These are phyloP conservation scores for Leptonema lineaticorne DNA, from an alignment of 1,140 invertebrate genomes.

Conservation along the genomic window DNA sequence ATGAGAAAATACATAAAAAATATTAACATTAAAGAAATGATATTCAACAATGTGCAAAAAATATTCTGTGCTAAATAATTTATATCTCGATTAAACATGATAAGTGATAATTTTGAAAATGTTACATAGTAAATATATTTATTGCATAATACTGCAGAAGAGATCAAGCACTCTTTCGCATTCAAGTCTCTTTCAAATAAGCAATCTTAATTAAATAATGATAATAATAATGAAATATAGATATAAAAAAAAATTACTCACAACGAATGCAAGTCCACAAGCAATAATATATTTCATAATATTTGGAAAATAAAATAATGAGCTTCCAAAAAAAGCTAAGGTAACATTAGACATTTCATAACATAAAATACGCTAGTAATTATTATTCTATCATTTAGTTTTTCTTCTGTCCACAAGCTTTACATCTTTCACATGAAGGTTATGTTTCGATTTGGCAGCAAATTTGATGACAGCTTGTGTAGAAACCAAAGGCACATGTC, in stretches of 20 bases:
- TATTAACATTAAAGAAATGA: too few relatives aligned
- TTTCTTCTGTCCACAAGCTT: conserved; percentile 66
- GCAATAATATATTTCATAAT: background rate
- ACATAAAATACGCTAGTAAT: background rate
- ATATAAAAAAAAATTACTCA: background rate
- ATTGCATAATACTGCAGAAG: conserved; percentile 23
- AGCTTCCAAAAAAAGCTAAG: background rate
- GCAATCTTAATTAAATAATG: too few relatives aligned
- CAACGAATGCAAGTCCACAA: conserved; percentile 2
- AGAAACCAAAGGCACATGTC: conserved; percentile 74
- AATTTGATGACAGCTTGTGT: conserved; percentile 78
- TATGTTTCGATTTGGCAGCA: conserved; percentile 72
- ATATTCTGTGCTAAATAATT: too few relatives aligned
- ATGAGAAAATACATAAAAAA: too few relatives aligned
- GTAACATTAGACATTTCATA: conserved; percentile 11
- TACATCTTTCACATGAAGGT: conserved; percentile 73
- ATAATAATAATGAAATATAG: too few relatives aligned
- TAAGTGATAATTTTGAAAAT: too few relatives aligned
- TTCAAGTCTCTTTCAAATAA: background rate
- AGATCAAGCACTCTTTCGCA: conserved; percentile 8
- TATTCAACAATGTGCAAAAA: too few relatives aligned
- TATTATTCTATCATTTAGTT: conserved; percentile 42
- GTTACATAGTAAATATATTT: background rate
- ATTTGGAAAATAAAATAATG: conserved; percentile 8
- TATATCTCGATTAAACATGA: too few relatives aligned